Percentiles rank a stretch among this genome's conserved stretches.
These are phyloP conservation scores for Chrysotoxum bicinctum DNA, from an alignment of 2,888 invertebrate species.

Conservation along the genomic window DNA sequence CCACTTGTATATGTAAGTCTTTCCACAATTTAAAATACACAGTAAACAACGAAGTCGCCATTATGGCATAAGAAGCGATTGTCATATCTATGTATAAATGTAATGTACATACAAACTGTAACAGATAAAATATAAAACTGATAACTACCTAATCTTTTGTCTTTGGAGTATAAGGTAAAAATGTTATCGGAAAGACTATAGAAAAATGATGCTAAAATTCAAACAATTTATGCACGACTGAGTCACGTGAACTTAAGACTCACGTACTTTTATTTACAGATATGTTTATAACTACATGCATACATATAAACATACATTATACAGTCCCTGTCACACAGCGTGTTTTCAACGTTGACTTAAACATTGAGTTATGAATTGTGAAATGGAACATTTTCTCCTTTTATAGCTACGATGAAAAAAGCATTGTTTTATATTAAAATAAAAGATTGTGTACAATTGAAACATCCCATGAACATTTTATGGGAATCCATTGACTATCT, in stretches of 20 bases:
- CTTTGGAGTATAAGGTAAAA: conserved; percentile 1
- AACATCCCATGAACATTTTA: no score
- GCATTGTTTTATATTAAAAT: no score
- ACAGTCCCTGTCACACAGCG: no score
- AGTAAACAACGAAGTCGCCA: background rate
- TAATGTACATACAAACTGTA: background rate
- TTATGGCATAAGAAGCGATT: background rate
- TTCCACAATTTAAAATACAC: background rate
- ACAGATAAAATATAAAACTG: background rate
- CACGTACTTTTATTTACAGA: no score
- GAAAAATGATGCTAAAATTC: conserved; percentile 19
- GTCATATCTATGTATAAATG: background rate
- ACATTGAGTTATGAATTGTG: no score
- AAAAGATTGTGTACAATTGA: no score
- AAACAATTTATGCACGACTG: background rate
- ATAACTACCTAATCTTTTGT: background rate
- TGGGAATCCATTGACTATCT: no score
- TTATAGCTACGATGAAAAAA: no score
- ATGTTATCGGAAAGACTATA: conserved; percentile 12
- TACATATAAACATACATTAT: no score
- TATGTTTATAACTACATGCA: no score
- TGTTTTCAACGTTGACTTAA: no score
- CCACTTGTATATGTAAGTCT: background rate
- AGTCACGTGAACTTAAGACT: background rate
- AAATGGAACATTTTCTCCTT: no score